Evolutionary conservation across 2,113 vertebrate species (phyloP).

Genomic region (Mungos mungo): DNA sequence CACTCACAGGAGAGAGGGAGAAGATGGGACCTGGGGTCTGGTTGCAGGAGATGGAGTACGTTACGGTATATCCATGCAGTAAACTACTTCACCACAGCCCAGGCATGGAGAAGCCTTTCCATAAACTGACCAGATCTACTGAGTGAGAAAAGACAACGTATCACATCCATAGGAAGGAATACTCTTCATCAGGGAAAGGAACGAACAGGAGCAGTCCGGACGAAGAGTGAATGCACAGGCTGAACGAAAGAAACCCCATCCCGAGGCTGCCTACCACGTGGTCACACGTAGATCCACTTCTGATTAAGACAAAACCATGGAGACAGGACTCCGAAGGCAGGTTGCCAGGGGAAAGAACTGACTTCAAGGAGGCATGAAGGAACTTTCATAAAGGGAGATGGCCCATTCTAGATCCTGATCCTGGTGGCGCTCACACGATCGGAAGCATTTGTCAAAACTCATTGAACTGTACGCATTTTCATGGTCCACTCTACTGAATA

Average conservation of each 20-base stretch:
- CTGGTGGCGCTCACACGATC: no score
- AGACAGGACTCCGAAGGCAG: no score
- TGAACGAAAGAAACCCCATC: background rate
- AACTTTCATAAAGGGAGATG: no score
- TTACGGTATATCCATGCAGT: fast-evolving
- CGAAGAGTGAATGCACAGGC: fast-evolving
- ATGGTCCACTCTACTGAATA: background rate
- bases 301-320: fast-evolving
- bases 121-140: background rate
- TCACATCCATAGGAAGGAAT: background rate
- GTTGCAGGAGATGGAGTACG: background rate
- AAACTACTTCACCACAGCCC: background rate
- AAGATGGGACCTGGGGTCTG: no score
- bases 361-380: fast-evolving
- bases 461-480: background rate
- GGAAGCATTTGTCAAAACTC: background rate
- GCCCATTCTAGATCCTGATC: fast-evolving
- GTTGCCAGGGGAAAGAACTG: no score
- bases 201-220: no score
- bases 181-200: background rate
- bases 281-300: fast-evolving
- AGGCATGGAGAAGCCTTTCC: background rate
- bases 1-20: fast-evolving
- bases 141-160: background rate
- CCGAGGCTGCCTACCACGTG: fast-evolving